Evolutionary conservation across 1,140 invertebrate species (phyloP).

Genomic region (Orius insidiosus): DNA sequence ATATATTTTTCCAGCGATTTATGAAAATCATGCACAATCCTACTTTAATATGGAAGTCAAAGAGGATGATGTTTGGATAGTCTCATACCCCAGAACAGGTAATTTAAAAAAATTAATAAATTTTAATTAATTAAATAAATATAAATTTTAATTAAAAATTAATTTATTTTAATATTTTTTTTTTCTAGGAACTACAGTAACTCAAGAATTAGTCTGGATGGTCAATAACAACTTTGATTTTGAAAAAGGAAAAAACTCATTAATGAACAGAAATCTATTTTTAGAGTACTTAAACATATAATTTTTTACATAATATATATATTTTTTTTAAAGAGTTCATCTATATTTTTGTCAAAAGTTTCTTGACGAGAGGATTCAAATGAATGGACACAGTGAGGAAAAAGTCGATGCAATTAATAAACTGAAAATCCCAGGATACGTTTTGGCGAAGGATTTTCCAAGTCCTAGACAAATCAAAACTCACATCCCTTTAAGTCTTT

Average conservation of each 20-base stretch:
- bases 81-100: slow-evolving; percentile 63
- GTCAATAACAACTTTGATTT: slow-evolving; percentile 23
- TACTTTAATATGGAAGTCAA: slow-evolving; percentile 43
- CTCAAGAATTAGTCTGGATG: slow-evolving; percentile 27
- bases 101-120: slow-evolving; percentile 18
- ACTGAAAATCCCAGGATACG: slow-evolving; percentile 32
- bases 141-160: background rate
- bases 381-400: slow-evolving; percentile 27
- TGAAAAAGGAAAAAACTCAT: slow-evolving; percentile 28
- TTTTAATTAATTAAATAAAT: too few relatives aligned
- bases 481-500: slow-evolving; percentile 39
- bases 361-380: slow-evolving; percentile 33
- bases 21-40: slow-evolving; percentile 36
- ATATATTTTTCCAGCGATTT: slow-evolving; percentile 49
- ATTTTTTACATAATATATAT: too few relatives aligned
- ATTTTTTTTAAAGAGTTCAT: slow-evolving; percentile 31
- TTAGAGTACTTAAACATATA: too few relatives aligned
- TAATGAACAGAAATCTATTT: slow-evolving; percentile 26
- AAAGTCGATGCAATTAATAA: slow-evolving; percentile 28
- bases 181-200: slow-evolving; percentile 30
- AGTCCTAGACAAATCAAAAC: slow-evolving; percentile 43
- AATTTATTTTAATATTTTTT: slow-evolving; percentile 4
- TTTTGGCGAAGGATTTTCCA: slow-evolving; percentile 26
- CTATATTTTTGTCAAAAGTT: slow-evolving; percentile 38
- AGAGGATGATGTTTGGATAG: slow-evolving; percentile 45